phyloP scores from a whole-genome alignment of 2,113 vertebrate species.

The Pterocles burchelli region DNA sequence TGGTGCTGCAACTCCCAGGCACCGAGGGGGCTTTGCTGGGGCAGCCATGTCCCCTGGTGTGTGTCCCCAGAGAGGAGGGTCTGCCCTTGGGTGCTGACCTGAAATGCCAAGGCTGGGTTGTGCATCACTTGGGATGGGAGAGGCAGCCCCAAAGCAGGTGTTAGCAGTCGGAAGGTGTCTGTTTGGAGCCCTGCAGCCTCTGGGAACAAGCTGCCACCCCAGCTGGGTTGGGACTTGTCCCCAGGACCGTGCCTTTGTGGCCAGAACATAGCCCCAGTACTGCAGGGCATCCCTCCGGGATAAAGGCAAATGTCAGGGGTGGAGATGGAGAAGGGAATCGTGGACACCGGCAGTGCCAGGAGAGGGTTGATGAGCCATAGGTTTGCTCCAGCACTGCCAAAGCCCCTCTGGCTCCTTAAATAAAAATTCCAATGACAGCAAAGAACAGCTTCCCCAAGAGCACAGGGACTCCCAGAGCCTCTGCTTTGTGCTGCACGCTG shows the following conservation, averaged over 20 bases:
- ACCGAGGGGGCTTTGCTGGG: background rate
- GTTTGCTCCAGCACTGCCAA: background rate
- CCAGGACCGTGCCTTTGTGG: background rate
- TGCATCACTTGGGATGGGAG: background rate
- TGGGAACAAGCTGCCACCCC: background rate
- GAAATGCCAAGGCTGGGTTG: background rate
- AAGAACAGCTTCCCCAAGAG: background rate
- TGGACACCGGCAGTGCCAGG: background rate
- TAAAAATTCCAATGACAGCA: background rate
- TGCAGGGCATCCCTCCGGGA: background rate
- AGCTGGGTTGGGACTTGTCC: background rate
- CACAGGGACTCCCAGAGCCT: background rate
- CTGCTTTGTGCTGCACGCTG: background rate
- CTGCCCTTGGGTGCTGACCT: background rate
- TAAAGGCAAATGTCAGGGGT: accelerated
- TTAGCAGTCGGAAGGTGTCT: accelerated
- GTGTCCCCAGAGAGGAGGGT: background rate
- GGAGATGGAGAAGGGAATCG: background rate
- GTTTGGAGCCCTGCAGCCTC: background rate
- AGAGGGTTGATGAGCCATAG: background rate
- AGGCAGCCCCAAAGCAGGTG: background rate
- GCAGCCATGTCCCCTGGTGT: background rate
- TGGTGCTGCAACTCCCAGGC: background rate
- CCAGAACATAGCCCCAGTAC: background rate
- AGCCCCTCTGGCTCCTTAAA: background rate